Conservation (phyloP, 64 coral and sea anemone genomes). For the Stichodactyla helianthus region DNA sequence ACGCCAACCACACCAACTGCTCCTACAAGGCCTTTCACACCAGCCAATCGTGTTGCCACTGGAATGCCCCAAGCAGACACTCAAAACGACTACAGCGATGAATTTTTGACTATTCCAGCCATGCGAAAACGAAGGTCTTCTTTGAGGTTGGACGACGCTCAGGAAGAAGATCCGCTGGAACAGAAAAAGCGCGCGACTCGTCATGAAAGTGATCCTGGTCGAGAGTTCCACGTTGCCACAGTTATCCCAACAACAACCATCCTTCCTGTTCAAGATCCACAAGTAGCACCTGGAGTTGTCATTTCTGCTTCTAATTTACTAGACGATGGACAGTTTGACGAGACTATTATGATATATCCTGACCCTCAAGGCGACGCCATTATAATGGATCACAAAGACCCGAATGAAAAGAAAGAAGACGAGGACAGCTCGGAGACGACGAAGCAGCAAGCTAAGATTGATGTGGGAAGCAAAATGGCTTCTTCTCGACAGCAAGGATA, state of each 20-base stretch:
- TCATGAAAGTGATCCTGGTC: neutral
- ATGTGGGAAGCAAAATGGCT: too few species aligned
- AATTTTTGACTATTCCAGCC: neutral
- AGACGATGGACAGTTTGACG: constrained; percentile 9
- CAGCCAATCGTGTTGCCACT: neutral
- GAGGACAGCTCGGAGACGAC: neutral
- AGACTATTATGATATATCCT: neutral
- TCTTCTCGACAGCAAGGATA: neutral
- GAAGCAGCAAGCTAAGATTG: neutral
- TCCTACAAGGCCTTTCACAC: neutral
- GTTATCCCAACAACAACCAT: neutral
- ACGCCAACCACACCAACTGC: neutral
- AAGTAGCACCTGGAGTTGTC: neutral
- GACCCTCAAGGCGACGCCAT: neutral
- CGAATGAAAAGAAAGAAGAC: neutral
- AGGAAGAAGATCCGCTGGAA: neutral
- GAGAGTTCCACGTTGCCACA: neutral
- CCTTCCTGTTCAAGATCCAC: neutral
- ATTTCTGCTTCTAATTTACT: neutral
- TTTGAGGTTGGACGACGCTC: neutral
- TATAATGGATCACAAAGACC: neutral
- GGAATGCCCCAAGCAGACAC: neutral
- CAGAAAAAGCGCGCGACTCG: neutral
- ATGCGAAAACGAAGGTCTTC: constrained; percentile 2
- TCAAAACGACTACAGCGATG: neutral